Evolutionary conservation across 2,797 vertebrate species (phyloP), one percentile per base, ranked within the genome.

Genomic region (Melanogrammus aeglefinus): DNA sequence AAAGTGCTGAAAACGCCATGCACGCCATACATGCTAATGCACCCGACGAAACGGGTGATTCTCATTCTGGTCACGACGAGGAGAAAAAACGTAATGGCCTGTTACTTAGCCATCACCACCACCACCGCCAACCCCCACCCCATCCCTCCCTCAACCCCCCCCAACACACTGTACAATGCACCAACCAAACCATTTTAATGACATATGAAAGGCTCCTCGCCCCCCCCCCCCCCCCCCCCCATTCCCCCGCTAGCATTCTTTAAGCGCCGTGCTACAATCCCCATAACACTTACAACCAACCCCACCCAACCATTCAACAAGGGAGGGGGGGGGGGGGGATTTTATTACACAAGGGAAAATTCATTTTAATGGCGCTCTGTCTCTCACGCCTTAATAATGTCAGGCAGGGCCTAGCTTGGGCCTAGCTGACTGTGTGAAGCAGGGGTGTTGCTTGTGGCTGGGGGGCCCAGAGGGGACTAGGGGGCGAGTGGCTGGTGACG

Each of bases 321-420:
- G 38, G 9, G 1, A 1, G 9, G 38, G 36, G 36, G 36, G 31
- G 35, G 35, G 35, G 35, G 31, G 35, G 35, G 35, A 36, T 6
- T 36, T 36, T 36, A 36, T 36, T 36, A 36, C 35, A 6, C 35
- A 88, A 88, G 83, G 78, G 78, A 84, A 89, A 94, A 93, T 93
- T 82, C 86, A 86, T 91, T 90, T 91, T 91, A 94, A 94, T 94
- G 93, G 91, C 93, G 93, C 77, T 91, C 87, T 74, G 81, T 92
- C 87, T 88, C 75, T 77, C 80, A 84, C 81, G 89, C 85, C 87
- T 90, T 90, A 95, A 95, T 93, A 95, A 95, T 93, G 93, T 93
- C 94, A 94, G 84, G 38, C 80, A 83, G 82, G 72, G 87, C 92
- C 93, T 94, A n/a, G n/a, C 93, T 94, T 93, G 93, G 92, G 91